Conservation (phyloP, 2,797 vertebrate genomes). For the Cottoperca gobio region DNA sequence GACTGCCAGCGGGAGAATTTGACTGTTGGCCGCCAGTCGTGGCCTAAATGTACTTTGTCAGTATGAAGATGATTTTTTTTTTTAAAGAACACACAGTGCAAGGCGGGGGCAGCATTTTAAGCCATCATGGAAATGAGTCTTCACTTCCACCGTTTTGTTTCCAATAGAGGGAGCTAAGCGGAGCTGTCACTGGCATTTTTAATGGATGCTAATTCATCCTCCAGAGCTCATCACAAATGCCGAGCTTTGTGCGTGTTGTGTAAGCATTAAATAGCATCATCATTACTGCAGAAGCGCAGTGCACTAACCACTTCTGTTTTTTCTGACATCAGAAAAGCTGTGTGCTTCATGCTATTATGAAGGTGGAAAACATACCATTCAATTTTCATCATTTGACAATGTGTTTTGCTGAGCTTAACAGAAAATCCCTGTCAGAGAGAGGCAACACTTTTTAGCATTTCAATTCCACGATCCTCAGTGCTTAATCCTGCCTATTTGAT, state of each 20-base stretch:
- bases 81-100: slow-evolving; percentile 63
- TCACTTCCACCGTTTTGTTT: slow-evolving; percentile 60
- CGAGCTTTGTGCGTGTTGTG: slow-evolving; percentile 62
- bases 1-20: slow-evolving; percentile 64
- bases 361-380: slow-evolving; percentile 59
- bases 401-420: slow-evolving; percentile 52
- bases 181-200: slow-evolving; percentile 68
- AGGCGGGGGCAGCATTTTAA: slow-evolving; percentile 57
- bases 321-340: slow-evolving; percentile 68
- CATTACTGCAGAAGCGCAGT: slow-evolving; percentile 57
- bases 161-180: slow-evolving; percentile 60
- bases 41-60: slow-evolving; percentile 73
- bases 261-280: slow-evolving; percentile 72
- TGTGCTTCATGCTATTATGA: slow-evolving; percentile 45
- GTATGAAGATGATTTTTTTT: slow-evolving; percentile 79
- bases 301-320: slow-evolving; percentile 72
- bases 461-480: slow-evolving; percentile 19
- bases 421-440: slow-evolving; percentile 20
- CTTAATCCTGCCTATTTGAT: slow-evolving; percentile 52
- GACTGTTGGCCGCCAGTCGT: slow-evolving; percentile 58
- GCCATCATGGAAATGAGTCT: slow-evolving; percentile 69
- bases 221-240: slow-evolving; percentile 70
- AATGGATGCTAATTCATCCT: slow-evolving; percentile 78
- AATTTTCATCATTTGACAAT: slow-evolving; percentile 63
- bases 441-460: slow-evolving; percentile 31